phyloP scores from a whole-genome alignment of 2,888 invertebrate species.

The Brachylomia viminalis region DNA sequence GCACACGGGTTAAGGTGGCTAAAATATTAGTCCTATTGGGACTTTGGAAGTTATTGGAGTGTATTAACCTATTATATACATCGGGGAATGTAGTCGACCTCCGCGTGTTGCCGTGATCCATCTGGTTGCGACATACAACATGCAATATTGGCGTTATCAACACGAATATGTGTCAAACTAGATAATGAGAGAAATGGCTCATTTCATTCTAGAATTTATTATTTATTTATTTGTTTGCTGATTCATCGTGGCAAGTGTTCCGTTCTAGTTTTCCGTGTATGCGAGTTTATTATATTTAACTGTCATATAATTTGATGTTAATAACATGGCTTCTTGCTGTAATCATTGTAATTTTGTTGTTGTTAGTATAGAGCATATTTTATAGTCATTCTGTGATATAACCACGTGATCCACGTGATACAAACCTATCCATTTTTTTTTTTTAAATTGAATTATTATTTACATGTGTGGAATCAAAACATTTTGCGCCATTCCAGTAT shows the following conservation, averaged over 20 bases:
- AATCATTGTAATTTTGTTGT: slow-evolving; percentile 22
- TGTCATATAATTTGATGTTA: slow-evolving; percentile 41
- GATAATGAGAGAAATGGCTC: slow-evolving; percentile 49
- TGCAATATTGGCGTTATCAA: slow-evolving; percentile 53
- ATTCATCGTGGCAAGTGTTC: neutral
- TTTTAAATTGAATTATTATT: neutral
- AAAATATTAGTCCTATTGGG: neutral
- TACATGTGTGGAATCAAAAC: neutral
- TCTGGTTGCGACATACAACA: slow-evolving; percentile 46
- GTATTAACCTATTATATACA: slow-evolving; percentile 23
- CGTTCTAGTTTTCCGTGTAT: slow-evolving; percentile 20
- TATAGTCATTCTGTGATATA: neutral
- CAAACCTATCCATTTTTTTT: neutral
- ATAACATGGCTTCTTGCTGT: neutral
- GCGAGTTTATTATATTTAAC: slow-evolving; percentile 11
- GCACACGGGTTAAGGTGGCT: neutral
- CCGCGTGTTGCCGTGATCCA: slow-evolving; percentile 26
- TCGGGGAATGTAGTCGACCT: slow-evolving; percentile 53
- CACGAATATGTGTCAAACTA: slow-evolving; percentile 53
- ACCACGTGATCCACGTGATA: neutral
- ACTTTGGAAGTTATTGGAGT: slow-evolving; percentile 7
- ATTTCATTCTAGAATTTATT: slow-evolving; percentile 1
- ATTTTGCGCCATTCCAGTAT: neutral
- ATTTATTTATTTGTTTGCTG: slow-evolving; percentile 12
- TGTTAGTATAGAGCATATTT: neutral